Evolutionary conservation across 2,797 vertebrate species (phyloP).

Genomic region (Halcyon smyrnensis): DNA sequence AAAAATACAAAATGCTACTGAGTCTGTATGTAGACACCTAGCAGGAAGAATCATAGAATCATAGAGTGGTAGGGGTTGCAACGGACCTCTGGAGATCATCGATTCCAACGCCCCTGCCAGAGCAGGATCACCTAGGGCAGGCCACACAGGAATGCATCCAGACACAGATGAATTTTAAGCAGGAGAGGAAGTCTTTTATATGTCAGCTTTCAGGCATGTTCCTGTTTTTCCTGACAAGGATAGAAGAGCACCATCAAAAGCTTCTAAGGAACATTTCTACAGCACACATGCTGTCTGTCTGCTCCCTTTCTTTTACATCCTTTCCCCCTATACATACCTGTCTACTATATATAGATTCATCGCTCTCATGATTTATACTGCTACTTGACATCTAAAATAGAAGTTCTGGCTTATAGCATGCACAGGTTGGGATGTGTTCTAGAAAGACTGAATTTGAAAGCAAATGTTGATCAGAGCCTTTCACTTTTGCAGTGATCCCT

Average conservation of each 20-base stretch:
- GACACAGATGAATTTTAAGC: background rate
- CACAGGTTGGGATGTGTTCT: background rate
- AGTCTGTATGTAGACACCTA: background rate
- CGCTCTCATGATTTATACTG: slow-evolving; percentile 10
- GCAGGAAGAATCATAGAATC: background rate
- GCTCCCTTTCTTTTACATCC: slow-evolving; percentile 11
- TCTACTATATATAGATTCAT: slow-evolving; percentile 35
- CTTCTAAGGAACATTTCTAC: slow-evolving; percentile 48
- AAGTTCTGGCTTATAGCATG: background rate
- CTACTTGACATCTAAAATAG: slow-evolving; percentile 16
- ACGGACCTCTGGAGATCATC: too few relatives aligned
- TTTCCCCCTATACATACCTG: slow-evolving; percentile 8
- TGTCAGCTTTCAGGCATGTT: slow-evolving; percentile 26
- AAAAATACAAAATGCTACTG: background rate
- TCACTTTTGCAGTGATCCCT: background rate
- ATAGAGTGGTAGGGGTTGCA: too few relatives aligned
- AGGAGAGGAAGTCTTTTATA: background rate
- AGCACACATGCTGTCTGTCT: slow-evolving; percentile 1
- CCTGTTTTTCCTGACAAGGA: slow-evolving; percentile 41
- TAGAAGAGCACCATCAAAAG: slow-evolving; percentile 7
- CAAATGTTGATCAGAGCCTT: background rate
- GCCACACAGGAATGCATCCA: background rate
- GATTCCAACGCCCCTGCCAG: too few relatives aligned
- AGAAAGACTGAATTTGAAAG: background rate
- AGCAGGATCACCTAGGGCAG: too few relatives aligned